Percentiles rank a stretch among this genome's conserved stretches.
These are phyloP conservation scores for Pseudobourletiella spinata DNA, from an alignment of 1,140 invertebrate species.

Conservation along the genomic window DNA sequence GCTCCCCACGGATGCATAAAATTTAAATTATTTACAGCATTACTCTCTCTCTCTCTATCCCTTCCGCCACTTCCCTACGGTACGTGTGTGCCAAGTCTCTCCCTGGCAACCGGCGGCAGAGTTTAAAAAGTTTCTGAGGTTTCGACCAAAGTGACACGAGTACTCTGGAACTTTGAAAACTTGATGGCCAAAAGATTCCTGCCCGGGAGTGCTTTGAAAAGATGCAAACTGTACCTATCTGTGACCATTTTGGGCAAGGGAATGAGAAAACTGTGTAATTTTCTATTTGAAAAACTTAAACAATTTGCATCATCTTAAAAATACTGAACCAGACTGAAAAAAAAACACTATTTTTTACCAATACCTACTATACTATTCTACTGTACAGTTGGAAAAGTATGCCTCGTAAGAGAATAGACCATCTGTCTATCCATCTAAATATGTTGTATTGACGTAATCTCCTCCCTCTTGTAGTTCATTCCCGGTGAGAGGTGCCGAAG, in stretches of 20 bases:
- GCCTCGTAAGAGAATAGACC: too few species aligned
- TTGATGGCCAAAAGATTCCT: too few species aligned
- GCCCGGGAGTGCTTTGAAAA: neutral
- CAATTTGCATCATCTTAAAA: neutral
- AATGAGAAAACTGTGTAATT: neutral
- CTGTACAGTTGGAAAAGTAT: too few species aligned
- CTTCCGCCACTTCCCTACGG: neutral
- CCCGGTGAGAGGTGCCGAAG: neutral
- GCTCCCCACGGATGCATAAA: neutral
- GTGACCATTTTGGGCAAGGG: neutral
- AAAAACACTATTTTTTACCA: too few species aligned
- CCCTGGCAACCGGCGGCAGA: neutral
- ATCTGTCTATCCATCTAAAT: too few species aligned
- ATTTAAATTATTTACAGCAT: neutral
- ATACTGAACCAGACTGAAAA: neutral
- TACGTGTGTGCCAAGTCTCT: neutral
- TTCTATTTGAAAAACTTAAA: neutral
- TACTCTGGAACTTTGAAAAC: too few species aligned
- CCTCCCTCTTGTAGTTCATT: too few species aligned
- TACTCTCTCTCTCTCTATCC: neutral
- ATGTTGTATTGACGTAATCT: too few species aligned
- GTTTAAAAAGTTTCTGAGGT: neutral
- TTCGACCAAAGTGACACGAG: neutral
- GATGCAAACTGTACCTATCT: neutral
- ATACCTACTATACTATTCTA: too few species aligned